Evolutionary conservation across 2,113 vertebrate species (phyloP).

Genomic region (Neogale vison): DNA sequence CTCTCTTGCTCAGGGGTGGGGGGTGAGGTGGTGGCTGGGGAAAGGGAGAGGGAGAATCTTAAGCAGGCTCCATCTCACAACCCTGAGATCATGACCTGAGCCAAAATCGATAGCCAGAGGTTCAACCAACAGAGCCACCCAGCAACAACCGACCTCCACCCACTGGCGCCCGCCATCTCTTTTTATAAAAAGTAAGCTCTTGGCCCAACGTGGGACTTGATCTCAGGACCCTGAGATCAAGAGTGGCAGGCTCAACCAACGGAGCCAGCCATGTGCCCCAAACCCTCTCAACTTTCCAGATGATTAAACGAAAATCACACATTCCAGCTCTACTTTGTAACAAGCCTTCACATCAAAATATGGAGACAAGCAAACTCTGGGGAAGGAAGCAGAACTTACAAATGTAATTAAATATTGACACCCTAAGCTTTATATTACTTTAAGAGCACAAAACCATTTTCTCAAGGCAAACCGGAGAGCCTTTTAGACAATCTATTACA

Average conservation of each 20-base stretch:
- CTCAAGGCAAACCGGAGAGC: neutral
- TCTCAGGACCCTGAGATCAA: neutral
- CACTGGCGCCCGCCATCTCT: too few species aligned
- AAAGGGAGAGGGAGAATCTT: neutral
- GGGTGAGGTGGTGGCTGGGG: too few species aligned
- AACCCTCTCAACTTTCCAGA: neutral
- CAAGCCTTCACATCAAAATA: neutral
- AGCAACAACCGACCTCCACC: neutral
- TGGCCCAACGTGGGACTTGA: neutral
- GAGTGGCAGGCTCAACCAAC: neutral
- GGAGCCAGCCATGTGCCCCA: neutral
- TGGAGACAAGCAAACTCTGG: neutral
- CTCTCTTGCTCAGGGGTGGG: neutral
- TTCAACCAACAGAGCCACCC: neutral
- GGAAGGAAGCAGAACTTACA: neutral
- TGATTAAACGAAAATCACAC: neutral
- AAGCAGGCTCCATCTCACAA: neutral
- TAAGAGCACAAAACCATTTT: constrained; percentile 25
- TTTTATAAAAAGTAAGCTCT: neutral
- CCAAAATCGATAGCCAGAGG: neutral
- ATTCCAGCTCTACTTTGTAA: neutral
- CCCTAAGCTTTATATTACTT: neutral
- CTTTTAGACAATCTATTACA: neutral
- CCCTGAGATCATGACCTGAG: neutral
- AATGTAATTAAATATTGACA: neutral